Evolutionary conservation across 2,113 vertebrate species (phyloP), one percentile per base, ranked within the genome.

Genomic region (Lathamus discolor): DNA sequence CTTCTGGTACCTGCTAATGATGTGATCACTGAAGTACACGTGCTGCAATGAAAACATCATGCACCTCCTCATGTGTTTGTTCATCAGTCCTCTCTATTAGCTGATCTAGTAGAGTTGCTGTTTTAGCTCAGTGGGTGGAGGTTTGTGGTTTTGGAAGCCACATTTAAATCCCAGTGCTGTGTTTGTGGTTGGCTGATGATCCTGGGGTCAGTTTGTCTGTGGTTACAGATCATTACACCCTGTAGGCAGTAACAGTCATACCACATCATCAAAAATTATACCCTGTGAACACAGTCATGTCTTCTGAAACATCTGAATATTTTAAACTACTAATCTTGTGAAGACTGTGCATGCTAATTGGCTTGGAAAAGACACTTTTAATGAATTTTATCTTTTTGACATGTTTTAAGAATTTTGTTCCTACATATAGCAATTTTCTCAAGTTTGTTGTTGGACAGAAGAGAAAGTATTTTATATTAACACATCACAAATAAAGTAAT

Each of bases 41-140:
- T 77, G 46, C 76, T 91, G 72, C 35, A 80, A 28, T 28, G 54
- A 90, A 95, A 96, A 95, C 82, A 96, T 23, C 59, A 46, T 88
- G 82, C 79, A 68, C 63, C 82, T 83, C 78, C 46, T 73, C 0
- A 2, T 67, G 3, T 90, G 83, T 94, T 90, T 97, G 69, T 46
- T 89, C 79, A 54, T 80, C 83, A 63, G 43, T 49, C 52, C 69
- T 41, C 54, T 64, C 75, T 92, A 13, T 88, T 77, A 88, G 64
- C 43, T 86, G 90, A 88, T 68, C 76, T 67, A 43, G 72, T 83
- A n/a, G 76, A 84, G 43, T 3, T 75, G 51, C 93, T 95, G 61
- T 95, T 97, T 96, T 90, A 86, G 75, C 43, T 86, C 68, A 25
- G 25, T 68, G 94, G 94, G 88, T 90, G 88, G 85, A 96, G 94